These are phyloP conservation scores for Metopolophium dirhodum DNA, from an alignment of 1,140 invertebrate genomes.

Conservation along the genomic window DNA sequence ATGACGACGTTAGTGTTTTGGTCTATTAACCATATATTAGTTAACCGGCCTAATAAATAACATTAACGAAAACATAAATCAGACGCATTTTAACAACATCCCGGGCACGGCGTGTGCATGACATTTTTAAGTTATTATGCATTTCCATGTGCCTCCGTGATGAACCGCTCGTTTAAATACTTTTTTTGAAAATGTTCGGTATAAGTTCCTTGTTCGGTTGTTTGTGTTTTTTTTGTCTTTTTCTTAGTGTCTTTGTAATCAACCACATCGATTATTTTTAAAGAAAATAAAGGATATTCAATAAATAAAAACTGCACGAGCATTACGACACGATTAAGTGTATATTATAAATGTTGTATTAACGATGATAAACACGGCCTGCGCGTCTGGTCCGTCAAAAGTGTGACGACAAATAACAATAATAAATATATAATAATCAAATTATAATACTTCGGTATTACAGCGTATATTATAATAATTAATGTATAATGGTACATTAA, in stretches of 20 bases:
- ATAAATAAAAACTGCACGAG: background rate
- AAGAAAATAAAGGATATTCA: background rate
- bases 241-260: background rate
- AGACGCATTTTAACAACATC: conserved; percentile 41
- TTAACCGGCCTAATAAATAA: conserved; percentile 55
- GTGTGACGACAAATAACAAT: background rate
- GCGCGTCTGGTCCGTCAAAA: background rate
- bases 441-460: background rate
- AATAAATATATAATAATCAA: background rate
- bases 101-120: background rate
- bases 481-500: background rate
- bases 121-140: conserved; percentile 39
- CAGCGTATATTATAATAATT: background rate
- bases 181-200: background rate
- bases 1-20: conserved; percentile 55
- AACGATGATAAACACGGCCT: background rate
- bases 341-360: too few species aligned
- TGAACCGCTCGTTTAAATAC: conserved; percentile 21
- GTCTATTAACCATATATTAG: conserved; percentile 57
- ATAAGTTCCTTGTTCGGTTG: background rate
- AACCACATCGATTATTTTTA: background rate
- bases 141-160: background rate
- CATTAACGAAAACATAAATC: conserved; percentile 54
- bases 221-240: background rate
- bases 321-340: background rate